Conservation (phyloP, 1,140 invertebrate species). For the Orius insidiosus region DNA sequence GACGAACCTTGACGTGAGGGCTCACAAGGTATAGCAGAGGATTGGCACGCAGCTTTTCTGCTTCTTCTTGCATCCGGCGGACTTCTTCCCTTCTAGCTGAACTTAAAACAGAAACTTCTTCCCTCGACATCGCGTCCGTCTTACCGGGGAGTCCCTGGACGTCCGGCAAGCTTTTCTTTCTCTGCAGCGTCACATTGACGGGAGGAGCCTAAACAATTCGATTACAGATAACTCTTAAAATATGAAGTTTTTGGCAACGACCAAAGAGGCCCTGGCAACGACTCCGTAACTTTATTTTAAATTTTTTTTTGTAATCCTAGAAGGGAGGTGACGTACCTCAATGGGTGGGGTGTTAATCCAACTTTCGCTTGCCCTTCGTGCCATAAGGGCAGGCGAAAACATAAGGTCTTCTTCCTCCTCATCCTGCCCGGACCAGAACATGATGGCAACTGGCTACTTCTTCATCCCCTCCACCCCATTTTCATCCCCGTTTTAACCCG, state of each 20-base stretch:
- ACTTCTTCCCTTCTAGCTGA: constrained; percentile 85
- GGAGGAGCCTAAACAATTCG: constrained; percentile 37
- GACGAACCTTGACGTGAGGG: constrained; percentile 86
- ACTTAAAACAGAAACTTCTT: constrained; percentile 86
- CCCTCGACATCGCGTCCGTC: constrained; percentile 68
- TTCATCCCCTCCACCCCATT: not conserved
- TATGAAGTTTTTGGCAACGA: not conserved
- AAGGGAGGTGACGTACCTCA: constrained; percentile 44
- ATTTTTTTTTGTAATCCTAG: not conserved
- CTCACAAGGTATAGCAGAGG: constrained; percentile 87
- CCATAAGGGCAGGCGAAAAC: constrained; percentile 67
- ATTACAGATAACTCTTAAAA: too few relatives aligned
- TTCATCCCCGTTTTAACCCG: not conserved
- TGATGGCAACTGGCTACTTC: constrained; percentile 15
- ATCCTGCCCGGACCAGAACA: constrained; percentile 48
- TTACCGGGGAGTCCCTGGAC: constrained; percentile 60
- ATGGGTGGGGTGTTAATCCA: constrained; percentile 70
- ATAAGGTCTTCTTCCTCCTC: constrained; percentile 67
- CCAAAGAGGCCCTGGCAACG: too few relatives aligned
- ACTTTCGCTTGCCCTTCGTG: constrained; percentile 61
- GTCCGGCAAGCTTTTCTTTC: constrained; percentile 92
- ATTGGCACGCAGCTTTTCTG: constrained; percentile 80
- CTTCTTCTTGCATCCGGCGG: constrained; percentile 74
- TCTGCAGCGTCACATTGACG: constrained; percentile 50
- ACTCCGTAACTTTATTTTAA: too few relatives aligned